Evolutionary conservation across 2,888 invertebrate species (phyloP), one percentile per base, ranked within the genome.

Genomic region (Calliopum simillimum): DNA sequence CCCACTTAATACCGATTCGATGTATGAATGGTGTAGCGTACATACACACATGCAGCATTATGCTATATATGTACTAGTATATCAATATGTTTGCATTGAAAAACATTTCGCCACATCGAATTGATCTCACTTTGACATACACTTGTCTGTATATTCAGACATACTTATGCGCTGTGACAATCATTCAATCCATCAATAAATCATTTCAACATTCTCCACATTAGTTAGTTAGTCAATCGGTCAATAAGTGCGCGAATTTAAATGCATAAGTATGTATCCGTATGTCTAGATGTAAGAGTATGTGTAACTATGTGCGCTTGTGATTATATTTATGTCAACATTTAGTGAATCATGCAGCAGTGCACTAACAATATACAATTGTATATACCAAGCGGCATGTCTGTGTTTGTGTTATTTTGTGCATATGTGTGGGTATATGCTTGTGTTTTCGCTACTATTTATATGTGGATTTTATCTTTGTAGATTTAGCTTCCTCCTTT

Each of bases 1-100:
- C 59, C 41, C 41, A 59, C 41, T 59, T 41, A 41, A 59, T 59
- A 59, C n/a, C 59, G 16, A 43, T 43, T 43, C 41, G 19, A 59
- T 19, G 41, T 19, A 19, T 14, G 16, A 8, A 25, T 4, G 5
- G 25, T 25, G 5, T 25, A 33, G 8, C 33, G 8, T 33, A 8
- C 33, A 8, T n/a, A n/a, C n/a, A n/a, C n/a, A n/a, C n/a, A 8
- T 8, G 8, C 5, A 25, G 25, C 8, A 33, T n/a, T 33, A 33
- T 33, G 4, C 8, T 33, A 25, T 25, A 25, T 25, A 25, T 25
- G 5, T 5, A n/a, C n/a, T n/a, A n/a, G n/a, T n/a, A 25, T 25
- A 25, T 4, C 3, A 3, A 25, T 25, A 25, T 4, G 25, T 33
- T 33, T 33, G 1, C 8, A 33, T 33, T 33, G 8, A 33, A 33